Percentiles rank a stretch among this genome's conserved stretches.
Evolutionary conservation across 2,797 vertebrate species (phyloP).

Genomic region (Pipistrellus nathusii): DNA sequence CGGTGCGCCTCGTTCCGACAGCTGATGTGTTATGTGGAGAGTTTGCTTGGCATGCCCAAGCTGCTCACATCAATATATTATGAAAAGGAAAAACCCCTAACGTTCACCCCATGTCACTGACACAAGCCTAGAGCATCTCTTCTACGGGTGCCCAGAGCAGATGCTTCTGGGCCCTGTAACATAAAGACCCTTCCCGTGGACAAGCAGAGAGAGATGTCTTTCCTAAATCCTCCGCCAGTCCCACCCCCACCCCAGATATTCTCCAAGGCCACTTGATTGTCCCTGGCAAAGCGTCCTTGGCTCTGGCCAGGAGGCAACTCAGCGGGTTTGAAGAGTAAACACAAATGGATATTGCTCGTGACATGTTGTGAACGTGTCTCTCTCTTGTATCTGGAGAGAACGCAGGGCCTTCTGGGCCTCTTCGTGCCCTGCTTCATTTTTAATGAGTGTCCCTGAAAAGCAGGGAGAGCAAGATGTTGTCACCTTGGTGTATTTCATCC

Average conservation of each 20-base stretch:
- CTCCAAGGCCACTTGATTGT: not conserved
- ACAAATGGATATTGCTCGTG: constrained; percentile 93
- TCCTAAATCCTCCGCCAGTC: not conserved
- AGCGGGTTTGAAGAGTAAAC: constrained; percentile 89
- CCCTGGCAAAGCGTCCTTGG: constrained; percentile 84
- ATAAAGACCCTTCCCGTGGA: constrained; percentile 45
- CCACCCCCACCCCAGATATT: not conserved
- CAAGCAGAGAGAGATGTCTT: constrained; percentile 23
- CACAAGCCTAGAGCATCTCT: not conserved
- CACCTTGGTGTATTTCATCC: constrained; percentile 97
- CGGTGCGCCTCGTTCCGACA: constrained; percentile 92
- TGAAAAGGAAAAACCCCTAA: constrained; percentile 80
- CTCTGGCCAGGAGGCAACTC: constrained; percentile 87
- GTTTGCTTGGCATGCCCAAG: constrained; percentile 91
- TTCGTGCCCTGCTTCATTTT: constrained; percentile 93
- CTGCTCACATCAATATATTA: constrained; percentile 89
- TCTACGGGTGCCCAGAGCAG: constrained; percentile 56
- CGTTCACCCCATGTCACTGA: not conserved
- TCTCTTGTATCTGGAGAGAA: constrained; percentile 90
- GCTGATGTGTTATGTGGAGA: constrained; percentile 93
- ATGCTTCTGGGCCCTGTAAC: not conserved
- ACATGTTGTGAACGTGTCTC: constrained; percentile 94
- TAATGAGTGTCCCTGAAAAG: constrained; percentile 94
- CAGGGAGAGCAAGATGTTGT: constrained; percentile 94
- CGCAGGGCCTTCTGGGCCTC: constrained; percentile 92